Conservation (phyloP, 2,113 vertebrate species). For the Sander lucioperca region DNA sequence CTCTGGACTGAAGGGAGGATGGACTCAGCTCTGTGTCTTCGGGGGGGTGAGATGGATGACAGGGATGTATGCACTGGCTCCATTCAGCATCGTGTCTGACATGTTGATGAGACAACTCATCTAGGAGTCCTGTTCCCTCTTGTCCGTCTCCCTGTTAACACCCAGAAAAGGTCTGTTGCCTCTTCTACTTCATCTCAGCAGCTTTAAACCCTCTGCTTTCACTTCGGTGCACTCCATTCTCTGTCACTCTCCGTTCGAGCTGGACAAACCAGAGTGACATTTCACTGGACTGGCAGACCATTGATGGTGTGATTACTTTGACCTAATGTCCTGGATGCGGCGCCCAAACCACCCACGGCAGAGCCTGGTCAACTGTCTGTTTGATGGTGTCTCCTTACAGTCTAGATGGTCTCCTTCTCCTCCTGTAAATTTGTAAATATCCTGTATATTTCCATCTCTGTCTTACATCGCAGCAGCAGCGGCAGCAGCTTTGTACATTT, state of each 20-base stretch:
- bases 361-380: conserved; percentile 7
- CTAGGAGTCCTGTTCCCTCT: not conserved
- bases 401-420: conserved; percentile 22
- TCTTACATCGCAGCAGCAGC: conserved; percentile 56
- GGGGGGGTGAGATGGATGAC: not conserved
- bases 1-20: conserved; percentile 25
- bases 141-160: not conserved
- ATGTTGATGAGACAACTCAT: not conserved
- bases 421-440: conserved; percentile 86
- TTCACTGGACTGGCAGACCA: not conserved
- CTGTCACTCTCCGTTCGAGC: not conserved
- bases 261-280: conserved; percentile 7
- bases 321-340: conserved; percentile 15
- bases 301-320: conserved; percentile 12
- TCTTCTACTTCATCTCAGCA: not conserved
- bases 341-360: not conserved
- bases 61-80: not conserved
- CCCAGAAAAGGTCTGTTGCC: not conserved
- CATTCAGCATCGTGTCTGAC: not conserved
- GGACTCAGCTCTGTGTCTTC: not conserved
- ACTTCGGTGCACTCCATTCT: conserved; percentile 33
- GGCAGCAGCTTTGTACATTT: conserved; percentile 72
- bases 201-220: not conserved
- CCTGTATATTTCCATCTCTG: conserved; percentile 72
- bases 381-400: conserved; percentile 19